phyloP scores from a whole-genome alignment of 30 jellyfish, hydroid and myxozoan genomes.

The Phacellophora camtschatica region DNA sequence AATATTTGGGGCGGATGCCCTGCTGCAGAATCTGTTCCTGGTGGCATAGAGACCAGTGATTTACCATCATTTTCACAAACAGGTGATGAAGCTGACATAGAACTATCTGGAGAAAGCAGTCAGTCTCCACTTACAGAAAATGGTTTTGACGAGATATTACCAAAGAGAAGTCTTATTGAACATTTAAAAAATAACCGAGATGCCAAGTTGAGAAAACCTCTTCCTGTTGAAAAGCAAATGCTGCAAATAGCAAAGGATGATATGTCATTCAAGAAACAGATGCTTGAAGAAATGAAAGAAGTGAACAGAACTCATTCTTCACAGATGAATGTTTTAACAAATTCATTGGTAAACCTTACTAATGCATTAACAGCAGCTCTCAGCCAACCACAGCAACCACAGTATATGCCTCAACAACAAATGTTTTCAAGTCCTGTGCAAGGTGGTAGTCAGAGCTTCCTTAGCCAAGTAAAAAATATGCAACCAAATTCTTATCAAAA shows the following conservation, averaged over 20 bases:
- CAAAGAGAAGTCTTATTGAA: slow-evolving; percentile 9
- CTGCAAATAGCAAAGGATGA: slow-evolving; percentile 37
- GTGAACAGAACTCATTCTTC: neutral
- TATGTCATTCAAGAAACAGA: slow-evolving; percentile 22
- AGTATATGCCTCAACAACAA: neutral
- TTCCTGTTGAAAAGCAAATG: slow-evolving; percentile 39
- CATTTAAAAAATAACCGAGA: slow-evolving; percentile 8
- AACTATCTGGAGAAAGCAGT: neutral
- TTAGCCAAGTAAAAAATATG: neutral
- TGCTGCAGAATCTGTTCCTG: slow-evolving; percentile 44
- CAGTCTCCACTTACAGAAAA: neutral
- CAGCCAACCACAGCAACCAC: slow-evolving; percentile 20
- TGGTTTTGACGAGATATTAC: neutral
- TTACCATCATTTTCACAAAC: neutral
- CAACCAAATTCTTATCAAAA: neutral
- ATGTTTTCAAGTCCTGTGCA: slow-evolving; percentile 3
- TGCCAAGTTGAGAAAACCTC: slow-evolving; percentile 25
- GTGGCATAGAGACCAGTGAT: slow-evolving; percentile 23
- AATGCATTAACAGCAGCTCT: slow-evolving; percentile 62
- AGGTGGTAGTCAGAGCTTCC: slow-evolving; percentile 27
- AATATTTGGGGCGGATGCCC: slow-evolving; percentile 48
- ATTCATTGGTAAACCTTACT: slow-evolving; percentile 14
- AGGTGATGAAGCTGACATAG: slow-evolving; percentile 18
- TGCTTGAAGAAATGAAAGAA: slow-evolving; percentile 21
- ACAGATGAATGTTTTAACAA: slow-evolving; percentile 39